Percentiles rank a stretch among this genome's conserved stretches.
These are phyloP conservation scores for Lanistes nyassanus DNA, from an alignment of 1,140 invertebrate genomes.

Conservation along the genomic window DNA sequence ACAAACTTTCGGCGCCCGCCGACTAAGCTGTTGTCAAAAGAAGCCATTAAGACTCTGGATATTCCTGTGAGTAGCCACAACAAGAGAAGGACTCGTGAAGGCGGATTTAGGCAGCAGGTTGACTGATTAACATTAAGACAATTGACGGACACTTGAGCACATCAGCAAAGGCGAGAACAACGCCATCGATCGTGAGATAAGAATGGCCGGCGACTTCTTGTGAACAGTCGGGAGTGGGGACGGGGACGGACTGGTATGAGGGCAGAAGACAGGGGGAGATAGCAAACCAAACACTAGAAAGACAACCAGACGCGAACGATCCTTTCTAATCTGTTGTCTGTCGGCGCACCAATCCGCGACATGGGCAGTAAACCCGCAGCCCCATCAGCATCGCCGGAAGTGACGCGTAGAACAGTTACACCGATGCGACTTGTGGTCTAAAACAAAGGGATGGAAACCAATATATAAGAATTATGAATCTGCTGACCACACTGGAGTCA, in stretches of 20 bases:
- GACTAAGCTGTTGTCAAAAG: background rate
- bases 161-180: background rate
- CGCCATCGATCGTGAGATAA: background rate
- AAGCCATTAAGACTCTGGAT: background rate
- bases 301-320: too few species aligned
- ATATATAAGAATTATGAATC: too few species aligned
- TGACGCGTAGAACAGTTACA: too few species aligned
- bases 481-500: too few species aligned
- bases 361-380: too few species aligned
- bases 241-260: background rate
- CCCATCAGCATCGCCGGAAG: too few species aligned
- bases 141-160: background rate
- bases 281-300: too few species aligned
- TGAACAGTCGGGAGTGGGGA: background rate
- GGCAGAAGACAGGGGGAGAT: too few species aligned
- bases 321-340: too few species aligned
- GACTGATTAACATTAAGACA: slow-evolving; percentile 14
- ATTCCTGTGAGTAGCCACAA: background rate
- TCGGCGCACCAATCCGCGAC: too few species aligned
- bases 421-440: too few species aligned
- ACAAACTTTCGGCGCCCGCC: background rate
- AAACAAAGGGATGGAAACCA: too few species aligned
- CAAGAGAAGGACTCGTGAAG: slow-evolving; percentile 6
- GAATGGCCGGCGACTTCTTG: background rate
- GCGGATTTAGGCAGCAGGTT: background rate